Evolutionary conservation across 1,140 invertebrate genomes (phyloP), one percentile per base, ranked within the genome.

Genomic region (Andricus grossulariae): DNA sequence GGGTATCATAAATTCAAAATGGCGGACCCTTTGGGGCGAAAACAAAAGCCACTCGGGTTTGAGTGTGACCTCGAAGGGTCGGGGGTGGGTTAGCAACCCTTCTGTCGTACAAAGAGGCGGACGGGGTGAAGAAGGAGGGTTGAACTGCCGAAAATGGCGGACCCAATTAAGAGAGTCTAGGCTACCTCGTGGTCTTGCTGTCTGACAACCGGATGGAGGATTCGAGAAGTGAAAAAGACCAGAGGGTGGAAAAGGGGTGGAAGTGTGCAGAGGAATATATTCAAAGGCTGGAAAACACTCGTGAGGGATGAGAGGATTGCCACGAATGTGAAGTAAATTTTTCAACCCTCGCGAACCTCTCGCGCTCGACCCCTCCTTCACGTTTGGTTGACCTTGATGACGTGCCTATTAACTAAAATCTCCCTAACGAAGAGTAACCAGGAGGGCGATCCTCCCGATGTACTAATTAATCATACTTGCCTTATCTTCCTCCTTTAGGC

Each of bases 1-100:
- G 80, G 80, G 83, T 89, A 91, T 91, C 89, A 91, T 91, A 91
- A 91, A 91, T 91, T 91, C 90, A 91, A 91, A 91, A 91, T 92
- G 90, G 90, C 88, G 90, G 86, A 84, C 78, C 82, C 85, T 88
- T 86, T 80, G 87, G 87, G 87, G 85, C 78, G 90, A 91, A 91
- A 91, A 91, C 90, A 91, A 91, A 91, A 90, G 90, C 87, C 84
- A 89, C 88, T 88, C 84, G 80, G 82, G 77, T 77, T 66, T 73
- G 79, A 76, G 75, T 78, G 75, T 79, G 75, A 81, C 78, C 77
- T 72, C 78, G 76, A 80, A 75, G 77, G 82, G 80, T 80, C 75
- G 78, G 80, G 82, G 82, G 80, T 83, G 80, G 82, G 84, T 84
- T 84, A 80, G 87, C 85, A 91, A 91, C 90, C 89, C 90, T 91